phyloP scores from a whole-genome alignment of 2,113 vertebrate species.

The Xiphorhynchus elegans region DNA sequence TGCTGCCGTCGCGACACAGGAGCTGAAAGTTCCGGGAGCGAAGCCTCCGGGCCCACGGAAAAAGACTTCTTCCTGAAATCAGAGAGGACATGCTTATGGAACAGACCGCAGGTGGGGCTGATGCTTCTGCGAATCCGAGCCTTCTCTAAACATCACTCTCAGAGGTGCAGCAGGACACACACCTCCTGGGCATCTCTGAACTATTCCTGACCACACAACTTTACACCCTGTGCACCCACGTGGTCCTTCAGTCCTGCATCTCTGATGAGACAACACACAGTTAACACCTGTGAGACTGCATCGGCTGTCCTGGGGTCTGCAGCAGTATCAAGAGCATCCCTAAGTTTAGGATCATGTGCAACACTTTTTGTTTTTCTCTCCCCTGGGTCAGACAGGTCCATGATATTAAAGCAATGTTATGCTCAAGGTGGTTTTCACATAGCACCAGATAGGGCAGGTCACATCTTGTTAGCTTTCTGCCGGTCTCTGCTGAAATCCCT shows the following conservation, averaged over 20 bases:
- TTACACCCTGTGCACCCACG: not conserved
- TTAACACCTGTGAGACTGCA: not conserved
- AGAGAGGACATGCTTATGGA: not conserved
- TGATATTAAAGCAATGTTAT: not conserved
- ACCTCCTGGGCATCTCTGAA: not conserved
- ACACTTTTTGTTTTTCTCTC: rapidly evolving
- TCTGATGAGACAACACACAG: not conserved
- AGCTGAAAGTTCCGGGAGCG: conserved; percentile 83
- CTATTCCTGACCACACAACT: not conserved
- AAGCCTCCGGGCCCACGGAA: conserved; percentile 73
- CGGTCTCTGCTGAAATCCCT: not conserved
- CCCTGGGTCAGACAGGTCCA: not conserved
- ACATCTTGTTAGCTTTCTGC: not conserved
- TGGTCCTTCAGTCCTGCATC: not conserved
- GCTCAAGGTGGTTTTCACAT: not conserved
- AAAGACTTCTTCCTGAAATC: conserved; percentile 73
- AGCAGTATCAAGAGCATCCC: not conserved
- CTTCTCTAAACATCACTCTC: not conserved
- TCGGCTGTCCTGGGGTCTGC: not conserved
- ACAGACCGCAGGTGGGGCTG: not conserved
- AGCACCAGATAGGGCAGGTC: not conserved
- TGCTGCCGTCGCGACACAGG: conserved; percentile 83
- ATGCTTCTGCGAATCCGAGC: not conserved
- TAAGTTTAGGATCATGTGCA: not conserved
- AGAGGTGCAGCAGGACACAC: not conserved